These are phyloP conservation scores for Drosophila elegans DNA, from an alignment of 1,140 invertebrate species.

Conservation along the genomic window DNA sequence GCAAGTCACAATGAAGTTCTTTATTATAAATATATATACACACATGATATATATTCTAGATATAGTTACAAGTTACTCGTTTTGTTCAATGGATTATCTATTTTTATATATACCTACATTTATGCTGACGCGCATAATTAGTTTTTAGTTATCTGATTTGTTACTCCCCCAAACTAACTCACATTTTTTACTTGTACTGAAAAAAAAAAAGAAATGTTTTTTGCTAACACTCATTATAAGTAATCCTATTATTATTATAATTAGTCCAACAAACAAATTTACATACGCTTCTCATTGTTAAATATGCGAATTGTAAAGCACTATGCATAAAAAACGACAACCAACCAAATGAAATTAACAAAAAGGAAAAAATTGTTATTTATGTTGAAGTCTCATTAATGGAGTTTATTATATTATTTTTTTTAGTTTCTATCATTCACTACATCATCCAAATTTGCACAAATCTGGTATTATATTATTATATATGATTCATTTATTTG, in stretches of 20 bases:
- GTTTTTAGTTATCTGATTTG: slow-evolving; percentile 57
- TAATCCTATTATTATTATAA: slow-evolving; percentile 46
- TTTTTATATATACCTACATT: slow-evolving; percentile 25
- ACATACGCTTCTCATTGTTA: slow-evolving; percentile 39
- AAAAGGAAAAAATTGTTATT: slow-evolving; percentile 29
- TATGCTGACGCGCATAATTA: slow-evolving; percentile 55
- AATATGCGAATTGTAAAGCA: slow-evolving; percentile 43
- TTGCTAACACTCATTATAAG: slow-evolving; percentile 50
- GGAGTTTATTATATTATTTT: slow-evolving; percentile 47
- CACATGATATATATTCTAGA: slow-evolving; percentile 40
- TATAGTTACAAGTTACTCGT: slow-evolving; percentile 68
- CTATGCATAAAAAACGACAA: slow-evolving; percentile 21
- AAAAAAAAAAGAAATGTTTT: slow-evolving; percentile 71
- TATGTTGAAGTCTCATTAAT: slow-evolving; percentile 34
- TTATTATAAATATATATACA: slow-evolving; percentile 41
- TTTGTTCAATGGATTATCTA: slow-evolving; percentile 75
- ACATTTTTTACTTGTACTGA: slow-evolving; percentile 74
- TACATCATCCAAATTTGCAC: slow-evolving; percentile 17
- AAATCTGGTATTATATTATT: slow-evolving; percentile 45
- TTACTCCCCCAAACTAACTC: slow-evolving; percentile 43
- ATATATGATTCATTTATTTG: slow-evolving; percentile 26
- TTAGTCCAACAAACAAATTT: slow-evolving; percentile 40
- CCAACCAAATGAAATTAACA: slow-evolving; percentile 24
- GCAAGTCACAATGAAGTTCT: slow-evolving; percentile 80
- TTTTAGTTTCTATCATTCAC: slow-evolving; percentile 11